Evolutionary conservation across 1,140 invertebrate species (phyloP).

Genomic region (Pseudobourletiella spinata): DNA sequence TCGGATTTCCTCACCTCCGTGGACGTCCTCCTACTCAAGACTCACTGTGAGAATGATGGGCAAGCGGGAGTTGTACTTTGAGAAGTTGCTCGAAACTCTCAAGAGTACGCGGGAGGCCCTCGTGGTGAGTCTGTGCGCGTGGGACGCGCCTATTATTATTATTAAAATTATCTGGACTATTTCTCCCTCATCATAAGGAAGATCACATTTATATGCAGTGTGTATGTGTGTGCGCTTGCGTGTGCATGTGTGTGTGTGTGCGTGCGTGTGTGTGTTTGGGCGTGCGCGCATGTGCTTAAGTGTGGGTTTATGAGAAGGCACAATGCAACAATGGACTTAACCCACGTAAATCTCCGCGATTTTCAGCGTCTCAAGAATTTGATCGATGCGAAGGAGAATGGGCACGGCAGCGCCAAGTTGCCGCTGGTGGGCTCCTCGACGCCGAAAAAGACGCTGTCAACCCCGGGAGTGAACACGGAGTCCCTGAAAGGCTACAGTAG

Average conservation of each 20-base stretch:
- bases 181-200: no score
- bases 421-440: neutral
- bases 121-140: slow-evolving; percentile 25
- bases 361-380: slow-evolving; percentile 26
- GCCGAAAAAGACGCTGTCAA: neutral
- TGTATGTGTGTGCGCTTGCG: no score
- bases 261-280: no score
- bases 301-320: no score
- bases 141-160: no score
- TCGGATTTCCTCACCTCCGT: slow-evolving; percentile 34
- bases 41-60: slow-evolving; percentile 25
- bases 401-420: slow-evolving; percentile 1
- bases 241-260: no score
- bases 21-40: slow-evolving; percentile 28
- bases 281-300: no score
- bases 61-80: slow-evolving; percentile 30
- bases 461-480: neutral
- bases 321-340: no score
- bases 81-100: slow-evolving; percentile 29
- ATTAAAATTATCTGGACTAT: no score
- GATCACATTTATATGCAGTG: no score
- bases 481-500: neutral
- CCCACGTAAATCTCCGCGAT: no score
- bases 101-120: slow-evolving; percentile 27
- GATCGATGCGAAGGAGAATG: slow-evolving; percentile 27